Percentiles rank a stretch among this genome's conserved stretches.
Evolutionary conservation across 2,113 vertebrate species (phyloP).

Genomic region (Prietella phreatophila): DNA sequence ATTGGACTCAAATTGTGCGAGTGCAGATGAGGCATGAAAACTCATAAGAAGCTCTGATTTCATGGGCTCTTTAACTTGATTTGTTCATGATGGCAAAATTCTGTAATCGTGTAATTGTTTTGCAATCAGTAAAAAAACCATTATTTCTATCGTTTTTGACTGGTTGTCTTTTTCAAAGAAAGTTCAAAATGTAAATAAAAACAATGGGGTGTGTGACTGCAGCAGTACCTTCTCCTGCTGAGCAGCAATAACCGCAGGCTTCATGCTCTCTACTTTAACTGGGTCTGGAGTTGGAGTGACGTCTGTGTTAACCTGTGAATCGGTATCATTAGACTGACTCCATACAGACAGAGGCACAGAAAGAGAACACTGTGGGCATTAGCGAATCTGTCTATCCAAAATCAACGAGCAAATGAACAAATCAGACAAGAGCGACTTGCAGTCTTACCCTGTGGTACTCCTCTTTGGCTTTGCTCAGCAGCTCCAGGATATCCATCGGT

Average conservation of each 20-base stretch:
- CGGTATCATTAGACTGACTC: conserved; percentile 62
- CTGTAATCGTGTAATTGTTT: background rate
- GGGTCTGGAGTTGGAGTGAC: conserved; percentile 35
- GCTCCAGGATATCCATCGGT: conserved; percentile 90
- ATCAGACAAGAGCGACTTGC: background rate
- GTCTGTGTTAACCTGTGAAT: conserved; percentile 49
- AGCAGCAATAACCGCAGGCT: conserved; percentile 45
- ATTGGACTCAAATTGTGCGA: background rate
- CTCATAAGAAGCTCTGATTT: background rate
- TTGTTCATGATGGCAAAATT: background rate
- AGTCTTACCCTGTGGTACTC: conserved; percentile 87
- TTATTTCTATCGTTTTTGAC: background rate
- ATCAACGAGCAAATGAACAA: background rate
- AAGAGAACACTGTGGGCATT: background rate
- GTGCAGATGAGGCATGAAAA: background rate
- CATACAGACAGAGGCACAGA: conserved; percentile 46
- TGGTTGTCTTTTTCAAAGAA: background rate
- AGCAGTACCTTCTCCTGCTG: conserved; percentile 67
- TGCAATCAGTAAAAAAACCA: background rate
- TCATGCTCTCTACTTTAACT: conserved; percentile 41
- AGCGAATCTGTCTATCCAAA: background rate
- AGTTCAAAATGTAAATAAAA: background rate
- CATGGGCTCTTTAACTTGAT: background rate
- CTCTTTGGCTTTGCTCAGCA: conserved; percentile 96
- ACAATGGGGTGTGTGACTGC: background rate